Base-by-base conservation (phyloP, 2,888 invertebrate genomes). In the Erannis defoliaria region DNA sequence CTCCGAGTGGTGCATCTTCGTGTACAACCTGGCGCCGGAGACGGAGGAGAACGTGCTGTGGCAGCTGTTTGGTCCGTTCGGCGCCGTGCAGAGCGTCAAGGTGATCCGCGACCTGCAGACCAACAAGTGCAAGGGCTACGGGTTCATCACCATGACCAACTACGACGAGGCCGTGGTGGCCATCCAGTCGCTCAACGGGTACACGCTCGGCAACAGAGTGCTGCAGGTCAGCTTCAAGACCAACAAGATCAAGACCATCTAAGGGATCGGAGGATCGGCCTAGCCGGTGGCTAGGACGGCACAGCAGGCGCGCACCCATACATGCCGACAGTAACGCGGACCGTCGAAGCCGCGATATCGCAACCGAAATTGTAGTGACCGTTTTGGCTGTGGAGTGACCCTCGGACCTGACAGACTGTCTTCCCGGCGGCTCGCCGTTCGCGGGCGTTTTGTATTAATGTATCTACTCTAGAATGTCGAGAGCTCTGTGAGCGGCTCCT, bases 61-160 rank as follows among this genome's bases (percentile, higher is more conserved):
- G 98, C 98, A 98, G 90, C 94, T 99, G 73, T 99, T 99, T 89
- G 98, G 98, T 14, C 98, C 98, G 21, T 98, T 98, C 89, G 98
- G 98, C 73, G 98, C 98, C 73, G 98, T 98, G 72, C 97, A 97
- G 89, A 97, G 96, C 89, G 98, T 98, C 66, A 98, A 98, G 93
- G 97, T 98, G 77, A 97, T 98, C 80, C 95, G 98, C 78, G 98
- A 98, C 93, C 94, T 97, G 79, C 96, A 97, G 89, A 97, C 97
- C 73, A 97, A 97, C 94, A 98, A 98, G 92, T 98, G 98, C 94
- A 98, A 98, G 93, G 98, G 98, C 75, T 98, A 98, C 89, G 98
- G 98, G 62, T 98, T 98, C 90, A 97, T 98, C 74, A 98, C 98
- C 70, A 98, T 98, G 98, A 97, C 97, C 82, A 97, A 97, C 92